Conservation (phyloP, 2,113 vertebrate genomes). For the Eurystomus gularis region DNA sequence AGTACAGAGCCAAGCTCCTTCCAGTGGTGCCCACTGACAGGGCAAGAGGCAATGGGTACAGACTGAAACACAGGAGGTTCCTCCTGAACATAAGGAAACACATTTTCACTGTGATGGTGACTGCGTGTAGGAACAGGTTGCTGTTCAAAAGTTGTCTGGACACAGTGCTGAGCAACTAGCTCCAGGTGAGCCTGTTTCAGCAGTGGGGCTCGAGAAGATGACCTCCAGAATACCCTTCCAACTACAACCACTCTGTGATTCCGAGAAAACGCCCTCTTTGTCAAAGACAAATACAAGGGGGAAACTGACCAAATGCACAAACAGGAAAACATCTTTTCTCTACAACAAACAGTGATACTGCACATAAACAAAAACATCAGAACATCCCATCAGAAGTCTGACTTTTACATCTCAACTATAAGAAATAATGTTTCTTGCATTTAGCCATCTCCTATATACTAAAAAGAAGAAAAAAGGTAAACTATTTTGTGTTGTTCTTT, state of each 20-base stretch:
- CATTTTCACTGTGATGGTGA: fast-evolving
- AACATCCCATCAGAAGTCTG: background rate
- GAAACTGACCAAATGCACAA: background rate
- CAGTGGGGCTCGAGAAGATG: fast-evolving
- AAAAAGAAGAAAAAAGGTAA: background rate
- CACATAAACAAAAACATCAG: background rate
- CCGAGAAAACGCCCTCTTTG: background rate
- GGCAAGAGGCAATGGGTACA: background rate
- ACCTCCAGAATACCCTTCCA: background rate
- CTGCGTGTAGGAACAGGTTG: fast-evolving
- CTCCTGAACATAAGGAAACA: background rate
- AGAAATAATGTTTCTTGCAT: background rate
- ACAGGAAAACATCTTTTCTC: background rate
- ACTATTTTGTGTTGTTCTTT: background rate
- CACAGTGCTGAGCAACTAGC: background rate
- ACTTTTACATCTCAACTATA: background rate
- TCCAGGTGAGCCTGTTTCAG: background rate
- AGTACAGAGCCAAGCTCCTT: background rate
- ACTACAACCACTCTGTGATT: background rate
- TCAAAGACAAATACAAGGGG: background rate
- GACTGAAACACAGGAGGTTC: background rate
- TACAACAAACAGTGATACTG: background rate
- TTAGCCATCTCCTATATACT: background rate
- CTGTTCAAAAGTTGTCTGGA: background rate
- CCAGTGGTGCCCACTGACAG: background rate